Percentiles rank a stretch among this genome's conserved stretches.
These are phyloP conservation scores for cattle (Bos taurus) DNA, from an alignment of 2,113 vertebrate species.

Conservation along the genomic window DNA sequence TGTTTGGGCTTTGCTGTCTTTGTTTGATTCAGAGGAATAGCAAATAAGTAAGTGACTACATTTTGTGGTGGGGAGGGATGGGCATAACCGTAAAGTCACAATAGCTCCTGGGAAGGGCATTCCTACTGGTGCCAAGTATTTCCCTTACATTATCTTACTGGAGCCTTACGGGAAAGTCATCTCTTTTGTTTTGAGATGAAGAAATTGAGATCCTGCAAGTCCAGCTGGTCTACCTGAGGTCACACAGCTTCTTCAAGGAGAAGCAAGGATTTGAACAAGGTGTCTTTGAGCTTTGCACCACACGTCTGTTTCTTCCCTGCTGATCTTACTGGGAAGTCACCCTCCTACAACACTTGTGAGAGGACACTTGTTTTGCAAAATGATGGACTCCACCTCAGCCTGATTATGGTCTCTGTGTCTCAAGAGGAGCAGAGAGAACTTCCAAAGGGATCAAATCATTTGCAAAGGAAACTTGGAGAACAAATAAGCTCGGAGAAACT, in stretches of 20 bases:
- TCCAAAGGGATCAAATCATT: background rate
- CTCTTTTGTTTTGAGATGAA: background rate
- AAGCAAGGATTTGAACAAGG: background rate
- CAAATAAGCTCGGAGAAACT: background rate
- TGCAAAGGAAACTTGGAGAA: background rate
- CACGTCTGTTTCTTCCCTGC: background rate
- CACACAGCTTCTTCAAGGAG: background rate
- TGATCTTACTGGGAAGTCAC: background rate
- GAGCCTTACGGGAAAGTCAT: background rate
- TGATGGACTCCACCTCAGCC: fast-evolving
- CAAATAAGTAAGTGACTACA: background rate
- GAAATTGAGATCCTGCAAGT: background rate
- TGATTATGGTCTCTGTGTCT: background rate
- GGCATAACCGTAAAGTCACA: background rate
- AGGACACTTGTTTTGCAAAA: background rate
- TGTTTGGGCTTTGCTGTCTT: background rate
- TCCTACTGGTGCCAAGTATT: background rate
- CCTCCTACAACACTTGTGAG: background rate
- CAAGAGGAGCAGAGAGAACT: background rate
- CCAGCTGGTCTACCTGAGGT: background rate
- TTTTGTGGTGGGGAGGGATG: background rate
- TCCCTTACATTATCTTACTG: background rate
- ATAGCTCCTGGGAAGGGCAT: no score
- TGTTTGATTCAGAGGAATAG: background rate
- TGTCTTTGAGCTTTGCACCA: background rate